phyloP scores from a whole-genome alignment of 2,888 invertebrate species.

The Zaprionus obscuricornis region DNA sequence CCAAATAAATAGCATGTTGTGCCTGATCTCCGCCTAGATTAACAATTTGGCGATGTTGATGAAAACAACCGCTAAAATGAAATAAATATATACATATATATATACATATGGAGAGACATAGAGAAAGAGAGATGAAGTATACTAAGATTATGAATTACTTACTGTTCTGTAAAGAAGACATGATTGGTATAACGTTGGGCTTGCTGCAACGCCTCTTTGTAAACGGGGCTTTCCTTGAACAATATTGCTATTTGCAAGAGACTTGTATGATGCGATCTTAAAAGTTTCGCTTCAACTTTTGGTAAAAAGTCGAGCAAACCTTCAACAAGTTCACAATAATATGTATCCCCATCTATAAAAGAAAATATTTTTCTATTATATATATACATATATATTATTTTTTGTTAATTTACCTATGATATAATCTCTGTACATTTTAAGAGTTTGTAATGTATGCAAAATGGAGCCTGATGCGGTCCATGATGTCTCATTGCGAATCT shows the following conservation, averaged over 20 bases:
- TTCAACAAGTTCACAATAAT: conserved; percentile 56
- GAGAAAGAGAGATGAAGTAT: too few species aligned
- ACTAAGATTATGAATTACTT: conserved; percentile 18
- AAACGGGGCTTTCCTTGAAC: conserved; percentile 64
- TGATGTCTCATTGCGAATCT: conserved; percentile 72
- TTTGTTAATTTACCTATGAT: conserved; percentile 63
- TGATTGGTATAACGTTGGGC: conserved; percentile 67
- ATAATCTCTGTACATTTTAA: conserved; percentile 69
- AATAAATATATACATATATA: neutral
- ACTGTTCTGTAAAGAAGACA: conserved; percentile 82
- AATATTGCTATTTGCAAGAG: conserved; percentile 81
- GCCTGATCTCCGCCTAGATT: conserved; percentile 69
- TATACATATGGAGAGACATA: too few species aligned
- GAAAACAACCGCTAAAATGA: conserved; percentile 77
- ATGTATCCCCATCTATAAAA: conserved; percentile 51
- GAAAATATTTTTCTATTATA: neutral
- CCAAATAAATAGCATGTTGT: conserved; percentile 69
- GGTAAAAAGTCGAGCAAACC: conserved; percentile 78
- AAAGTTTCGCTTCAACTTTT: conserved; percentile 80
- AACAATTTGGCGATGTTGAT: conserved; percentile 81
- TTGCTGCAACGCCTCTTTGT: conserved; percentile 79
- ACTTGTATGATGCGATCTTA: conserved; percentile 75
- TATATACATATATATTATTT: neutral
- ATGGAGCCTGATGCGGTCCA: conserved; percentile 68
- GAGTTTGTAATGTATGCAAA: conserved; percentile 78